Conservation (phyloP, 2,888 invertebrate species). For the Ceriagrion tenellum region DNA sequence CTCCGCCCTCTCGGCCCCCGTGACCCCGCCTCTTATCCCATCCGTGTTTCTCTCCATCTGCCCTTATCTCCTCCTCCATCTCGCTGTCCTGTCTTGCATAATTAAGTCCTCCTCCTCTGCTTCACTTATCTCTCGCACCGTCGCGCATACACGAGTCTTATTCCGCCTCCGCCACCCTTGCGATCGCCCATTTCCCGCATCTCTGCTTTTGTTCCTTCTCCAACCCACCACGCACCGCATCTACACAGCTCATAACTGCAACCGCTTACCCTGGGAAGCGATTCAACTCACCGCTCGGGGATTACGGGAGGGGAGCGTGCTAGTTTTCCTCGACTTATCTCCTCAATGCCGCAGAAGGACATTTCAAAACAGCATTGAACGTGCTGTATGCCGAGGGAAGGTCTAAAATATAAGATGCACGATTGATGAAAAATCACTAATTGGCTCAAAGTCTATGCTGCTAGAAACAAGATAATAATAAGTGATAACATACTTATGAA, state of each 20-base stretch:
- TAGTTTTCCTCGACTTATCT: too few species aligned
- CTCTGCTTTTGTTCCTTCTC: background rate
- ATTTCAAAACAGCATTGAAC: too few species aligned
- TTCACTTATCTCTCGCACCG: conserved; percentile 26
- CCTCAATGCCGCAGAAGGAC: too few species aligned
- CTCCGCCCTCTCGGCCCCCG: background rate
- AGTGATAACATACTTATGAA: too few species aligned
- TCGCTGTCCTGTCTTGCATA: conserved; percentile 41
- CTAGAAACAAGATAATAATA: too few species aligned
- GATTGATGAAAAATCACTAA: too few species aligned
- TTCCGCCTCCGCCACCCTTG: background rate
- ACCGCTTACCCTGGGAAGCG: background rate
- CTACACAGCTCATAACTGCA: background rate
- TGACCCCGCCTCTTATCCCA: background rate
- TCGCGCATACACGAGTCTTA: background rate
- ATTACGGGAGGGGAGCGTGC: background rate
- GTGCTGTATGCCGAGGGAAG: too few species aligned
- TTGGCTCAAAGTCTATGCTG: too few species aligned
- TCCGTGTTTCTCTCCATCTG: background rate
- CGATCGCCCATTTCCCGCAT: background rate
- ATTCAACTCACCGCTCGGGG: background rate
- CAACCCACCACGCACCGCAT: background rate
- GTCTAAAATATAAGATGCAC: too few species aligned
- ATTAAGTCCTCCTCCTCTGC: conserved; percentile 51
- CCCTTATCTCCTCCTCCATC: conserved; percentile 44